Evolutionary conservation across 2,888 invertebrate species (phyloP).

Genomic region (Phasia obesa): DNA sequence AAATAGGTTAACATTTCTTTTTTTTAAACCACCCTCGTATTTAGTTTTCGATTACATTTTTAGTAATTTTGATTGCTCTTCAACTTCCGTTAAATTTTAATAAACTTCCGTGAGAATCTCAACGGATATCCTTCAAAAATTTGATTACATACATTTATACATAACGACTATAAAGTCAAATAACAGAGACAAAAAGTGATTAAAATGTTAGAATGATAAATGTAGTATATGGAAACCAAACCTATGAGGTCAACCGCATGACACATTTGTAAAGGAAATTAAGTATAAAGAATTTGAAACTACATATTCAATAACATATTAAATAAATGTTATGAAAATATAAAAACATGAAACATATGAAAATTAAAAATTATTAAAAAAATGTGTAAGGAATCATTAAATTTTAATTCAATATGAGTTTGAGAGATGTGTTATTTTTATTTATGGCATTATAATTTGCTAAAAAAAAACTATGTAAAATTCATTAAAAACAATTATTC

Average conservation of each 20-base stretch:
- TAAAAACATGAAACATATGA: no score
- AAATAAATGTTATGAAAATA: no score
- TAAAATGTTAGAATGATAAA: conserved; percentile 5
- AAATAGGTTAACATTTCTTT: no score
- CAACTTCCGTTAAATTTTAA: conserved; percentile 53
- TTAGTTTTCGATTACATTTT: conserved; percentile 4
- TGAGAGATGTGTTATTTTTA: no score
- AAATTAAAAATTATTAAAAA: no score
- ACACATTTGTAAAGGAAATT: conserved; percentile 5
- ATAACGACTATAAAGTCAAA: background rate
- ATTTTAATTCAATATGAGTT: no score
- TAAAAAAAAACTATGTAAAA: no score
- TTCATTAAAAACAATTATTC: no score
- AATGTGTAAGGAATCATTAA: no score
- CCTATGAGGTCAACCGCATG: conserved; percentile 2
- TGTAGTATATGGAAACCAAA: background rate
- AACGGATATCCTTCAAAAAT: conserved; percentile 62
- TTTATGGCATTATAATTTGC: no score
- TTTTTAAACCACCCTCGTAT: no score
- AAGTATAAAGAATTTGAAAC: background rate
- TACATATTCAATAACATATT: no score
- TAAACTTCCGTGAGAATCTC: conserved; percentile 58
- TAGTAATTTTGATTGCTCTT: conserved; percentile 41
- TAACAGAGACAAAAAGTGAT: background rate
- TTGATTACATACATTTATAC: conserved; percentile 26